Base-by-base conservation (phyloP, 2,888 invertebrate species). In the Hartigia nigra region DNA sequence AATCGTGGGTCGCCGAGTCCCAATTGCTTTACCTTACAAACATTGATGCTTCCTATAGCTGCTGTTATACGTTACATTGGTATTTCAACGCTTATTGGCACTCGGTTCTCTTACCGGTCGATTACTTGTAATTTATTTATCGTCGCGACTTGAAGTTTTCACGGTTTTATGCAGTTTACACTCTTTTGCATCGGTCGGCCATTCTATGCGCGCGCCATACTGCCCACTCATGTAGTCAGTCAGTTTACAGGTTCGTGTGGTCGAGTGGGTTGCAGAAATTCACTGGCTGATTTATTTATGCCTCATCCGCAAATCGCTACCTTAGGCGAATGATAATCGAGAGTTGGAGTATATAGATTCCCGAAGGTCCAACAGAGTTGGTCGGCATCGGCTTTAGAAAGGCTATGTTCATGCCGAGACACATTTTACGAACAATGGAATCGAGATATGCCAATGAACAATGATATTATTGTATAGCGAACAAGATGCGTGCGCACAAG, bases 241-340 rank as follows among this genome's bases (percentile, higher is more conserved):
- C 39, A 9, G 23, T 23, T 23, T 55, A 55, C 39, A 55, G 39
- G 39, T 55, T 55, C 39, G 39, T 55, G 23, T 55, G 39, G 39
- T 55, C 23, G 39, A 55, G 39, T 55, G 39, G 39, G 39, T 55
- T 2, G 39, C 39, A 55, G 39, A 55, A 23, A 55, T 55, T 55
- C 39, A 9, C 39, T 55, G 39, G 9, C 39, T 55, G 39, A 55
- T 55, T 55, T 55, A 55, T 55, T 55, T 23, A 55, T 23, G 39
- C 39, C 39, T 14, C 39, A 55, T 55, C 39, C 39, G 14, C 39
- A 55, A 23, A 55, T 55, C 39, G 23, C 5, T 55, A 55, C 23
- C 23, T 23, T 2, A 55, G 39, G 39, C 39, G 39, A 55, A 55
- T 9, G 39, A 55, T 55, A 55, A 75, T 37, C 75, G 75, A 78